Evolutionary conservation across 2,888 invertebrate genomes (phyloP), one percentile per base, ranked within the genome.

Genomic region (Podotricha telesiphe): DNA sequence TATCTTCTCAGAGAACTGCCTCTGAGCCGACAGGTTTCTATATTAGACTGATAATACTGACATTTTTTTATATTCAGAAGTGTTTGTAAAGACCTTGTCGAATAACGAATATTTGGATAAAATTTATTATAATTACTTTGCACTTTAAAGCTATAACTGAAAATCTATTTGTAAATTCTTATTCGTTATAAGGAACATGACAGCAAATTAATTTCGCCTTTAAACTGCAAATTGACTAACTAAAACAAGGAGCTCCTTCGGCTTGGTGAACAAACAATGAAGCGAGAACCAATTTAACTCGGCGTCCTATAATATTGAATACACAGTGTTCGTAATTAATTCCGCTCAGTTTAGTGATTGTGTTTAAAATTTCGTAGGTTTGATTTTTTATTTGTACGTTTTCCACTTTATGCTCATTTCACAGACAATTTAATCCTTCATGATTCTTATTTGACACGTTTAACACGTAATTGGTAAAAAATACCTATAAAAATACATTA

Each of bases 271-370:
- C 58, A 42, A 58, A 58, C 58, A 53, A 42, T 20, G 58, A n/a
- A 42, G 22, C 58, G 58, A 58, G 42, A 58, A 42, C 15, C 58
- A 42, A 58, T 58, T 58, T 58, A 58, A 58, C 58, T 58, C n/a
- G 15, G 42, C 22, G 20, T 42, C 22, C 53, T 53, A 34, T 53
- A n/a, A 42, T 22, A 58, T 58, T 58, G 22, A 22, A 58, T 58
- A 58, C 20, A 58, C 58, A 42, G 20, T 58, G 20, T 20, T 42
- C 20, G n/a, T 58, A 58, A 58, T 58, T 20, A 42, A 22, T 58
- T 58, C 53, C 3, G 11, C 15, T n/a, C 3, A 8, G n/a, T n/a
- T 40, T 15, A 58, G 58, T 15, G 20, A 8, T 42, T 42, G 4
- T n/a, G 15, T n/a, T n/a, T 34, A n/a, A 5, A n/a, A 8, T 28